Evolutionary conservation across 2,113 vertebrate species (phyloP), one percentile per base, ranked within the genome.

Genomic region (Poeciliopsis turrubarensis): DNA sequence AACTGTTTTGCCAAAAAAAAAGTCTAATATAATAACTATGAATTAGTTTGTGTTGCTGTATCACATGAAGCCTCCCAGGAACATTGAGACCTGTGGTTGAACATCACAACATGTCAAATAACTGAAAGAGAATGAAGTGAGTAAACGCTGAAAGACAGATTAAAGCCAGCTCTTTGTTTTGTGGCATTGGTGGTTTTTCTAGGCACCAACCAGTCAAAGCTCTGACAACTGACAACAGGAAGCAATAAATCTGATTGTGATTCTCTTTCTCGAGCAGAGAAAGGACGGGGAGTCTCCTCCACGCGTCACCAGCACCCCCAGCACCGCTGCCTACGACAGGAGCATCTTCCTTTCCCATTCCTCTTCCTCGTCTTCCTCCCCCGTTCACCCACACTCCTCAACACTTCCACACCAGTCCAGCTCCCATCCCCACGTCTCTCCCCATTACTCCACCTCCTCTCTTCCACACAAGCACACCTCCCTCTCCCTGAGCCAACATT

Each of bases 281-380:
- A 98, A 97, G 93, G 94, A 86, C 60, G 73, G 81, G 0, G 94
- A 97, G 34, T 91, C 90, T 10, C 96, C 96, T 77, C 95, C 95
- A 78, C 94, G 95, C 10, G 94, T 96, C 89, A 95, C 95, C 93
- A 97, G 95, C 29, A 94, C 95, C 84, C 94, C 96, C 0, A 95
- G 96, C 85, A 91, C 96, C 30, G 93, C 94, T 74, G 93, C 95
- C 70, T 96, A 95, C 0, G 96, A 96, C 26, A 96, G 95, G 92
- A 95, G 89, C 87, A 94, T 96, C 76, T 86, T 95, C 87, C 94
- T 89, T 5, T 94, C 95, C 4, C 95, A 95, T 88, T 85, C 93
- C 84, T 87, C 64, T 74, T 92, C 83, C 83, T 84, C 85, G 25
- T 89, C 89, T 57, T 84, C 86, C 34, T 78, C 88, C 75, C 87